Conservation (phyloP, 2,888 invertebrate genomes). For the Zaprionus bogoriensis region DNA sequence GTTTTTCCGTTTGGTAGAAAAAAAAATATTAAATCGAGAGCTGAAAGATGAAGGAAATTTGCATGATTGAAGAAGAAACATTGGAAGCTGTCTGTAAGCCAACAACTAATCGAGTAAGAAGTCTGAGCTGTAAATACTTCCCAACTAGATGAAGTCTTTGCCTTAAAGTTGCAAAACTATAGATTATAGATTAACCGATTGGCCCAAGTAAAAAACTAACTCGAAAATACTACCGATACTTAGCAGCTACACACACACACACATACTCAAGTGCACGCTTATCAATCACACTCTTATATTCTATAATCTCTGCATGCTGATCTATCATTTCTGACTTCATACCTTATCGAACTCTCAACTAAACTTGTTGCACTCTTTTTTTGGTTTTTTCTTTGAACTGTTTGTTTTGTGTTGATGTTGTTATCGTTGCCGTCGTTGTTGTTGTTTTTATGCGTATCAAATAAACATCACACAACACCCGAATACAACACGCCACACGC, state of each 20-base stretch:
- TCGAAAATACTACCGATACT: constrained; percentile 1
- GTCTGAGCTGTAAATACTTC: background rate
- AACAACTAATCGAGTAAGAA: background rate
- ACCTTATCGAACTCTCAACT: constrained; percentile 13
- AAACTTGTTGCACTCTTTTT: constrained; percentile 48
- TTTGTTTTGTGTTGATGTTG: constrained; percentile 52
- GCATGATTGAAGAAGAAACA: constrained; percentile 31
- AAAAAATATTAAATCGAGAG: background rate
- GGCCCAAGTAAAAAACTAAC: no score
- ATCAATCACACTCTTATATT: constrained; percentile 8
- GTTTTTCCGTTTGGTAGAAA: constrained; percentile 26
- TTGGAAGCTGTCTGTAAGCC: constrained; percentile 16
- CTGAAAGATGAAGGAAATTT: constrained; percentile 36
- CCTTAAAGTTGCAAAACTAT: constrained; percentile 10
- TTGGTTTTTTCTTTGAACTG: constrained; percentile 32
- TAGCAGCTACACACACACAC: constrained; percentile 2
- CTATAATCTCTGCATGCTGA: constrained; percentile 24
- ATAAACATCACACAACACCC: constrained; percentile 8
- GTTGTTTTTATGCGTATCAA: constrained; percentile 53
- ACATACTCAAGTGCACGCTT: constrained; percentile 26
- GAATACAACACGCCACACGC: constrained; percentile 20
- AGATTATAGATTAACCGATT: constrained; percentile 1
- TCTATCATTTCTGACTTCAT: constrained; percentile 32
- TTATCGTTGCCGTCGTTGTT: constrained; percentile 29
- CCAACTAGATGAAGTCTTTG: background rate